Percentiles rank a stretch among this genome's conserved stretches.
Conservation (phyloP, 1,140 invertebrate genomes). For the Hyles vespertilio region DNA sequence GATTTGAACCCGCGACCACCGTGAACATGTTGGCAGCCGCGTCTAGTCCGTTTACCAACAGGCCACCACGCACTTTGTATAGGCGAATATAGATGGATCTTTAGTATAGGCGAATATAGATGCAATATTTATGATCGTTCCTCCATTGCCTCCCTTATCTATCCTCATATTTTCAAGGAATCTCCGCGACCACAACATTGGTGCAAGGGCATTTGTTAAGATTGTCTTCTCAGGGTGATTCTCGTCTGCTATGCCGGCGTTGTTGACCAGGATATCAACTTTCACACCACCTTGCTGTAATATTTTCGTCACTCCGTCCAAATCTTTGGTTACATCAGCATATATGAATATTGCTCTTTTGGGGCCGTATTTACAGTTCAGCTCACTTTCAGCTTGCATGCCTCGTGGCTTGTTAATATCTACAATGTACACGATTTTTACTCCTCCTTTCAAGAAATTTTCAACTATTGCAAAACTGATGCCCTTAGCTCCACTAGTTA, state of each 20-base stretch:
- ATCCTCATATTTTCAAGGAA: conserved; percentile 3
- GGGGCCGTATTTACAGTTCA: conserved; percentile 67
- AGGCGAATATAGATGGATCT: too few species aligned
- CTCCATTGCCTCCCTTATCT: conserved; percentile 3
- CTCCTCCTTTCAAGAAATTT: conserved; percentile 34
- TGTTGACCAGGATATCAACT: conserved; percentile 79
- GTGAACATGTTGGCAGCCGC: too few species aligned
- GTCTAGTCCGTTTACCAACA: too few species aligned
- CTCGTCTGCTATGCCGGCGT: conserved; percentile 2
- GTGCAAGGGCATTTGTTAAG: conserved; percentile 1
- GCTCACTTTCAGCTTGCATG: conserved; percentile 34
- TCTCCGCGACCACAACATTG: neutral
- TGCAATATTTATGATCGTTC: conserved; percentile 9
- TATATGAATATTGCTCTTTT: conserved; percentile 65
- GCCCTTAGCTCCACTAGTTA: conserved; percentile 42
- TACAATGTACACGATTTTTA: conserved; percentile 45
- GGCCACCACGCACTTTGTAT: too few species aligned
- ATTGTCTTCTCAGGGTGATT: neutral
- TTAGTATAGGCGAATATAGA: conserved; percentile 2
- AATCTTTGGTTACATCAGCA: conserved; percentile 71
- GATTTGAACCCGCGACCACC: too few species aligned
- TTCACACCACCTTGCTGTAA: conserved; percentile 59
- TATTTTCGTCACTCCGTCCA: conserved; percentile 51
- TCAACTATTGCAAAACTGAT: conserved; percentile 42
- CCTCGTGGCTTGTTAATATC: conserved; percentile 53